Conservation (phyloP, 2,888 invertebrate species). For the Spatulosminthurus flaviceps region DNA sequence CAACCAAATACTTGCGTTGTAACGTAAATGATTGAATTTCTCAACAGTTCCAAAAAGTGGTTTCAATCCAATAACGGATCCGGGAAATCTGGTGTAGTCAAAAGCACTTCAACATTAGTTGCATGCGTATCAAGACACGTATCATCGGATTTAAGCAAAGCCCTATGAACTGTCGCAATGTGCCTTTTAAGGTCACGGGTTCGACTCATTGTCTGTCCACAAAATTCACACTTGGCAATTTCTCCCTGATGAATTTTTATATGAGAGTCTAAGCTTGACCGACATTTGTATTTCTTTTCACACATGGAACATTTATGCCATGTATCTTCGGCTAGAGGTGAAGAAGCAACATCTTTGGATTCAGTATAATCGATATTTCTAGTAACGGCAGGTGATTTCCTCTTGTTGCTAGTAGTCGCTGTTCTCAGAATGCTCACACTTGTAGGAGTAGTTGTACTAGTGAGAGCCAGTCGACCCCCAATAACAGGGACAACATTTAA, state of each 20-base stretch:
- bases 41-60: no score
- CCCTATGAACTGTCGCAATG: slow-evolving; percentile 58
- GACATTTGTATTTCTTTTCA: slow-evolving; percentile 57
- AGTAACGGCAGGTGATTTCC: slow-evolving; percentile 4
- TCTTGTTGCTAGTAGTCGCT: neutral
- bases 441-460: neutral
- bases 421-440: neutral
- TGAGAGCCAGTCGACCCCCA: slow-evolving; percentile 8
- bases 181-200: slow-evolving; percentile 62
- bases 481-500: neutral
- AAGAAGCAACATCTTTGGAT: neutral
- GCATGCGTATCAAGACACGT: no score
- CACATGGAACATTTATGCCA: slow-evolving; percentile 53
- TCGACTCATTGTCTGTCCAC: slow-evolving; percentile 59
- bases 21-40: no score
- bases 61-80: neutral
- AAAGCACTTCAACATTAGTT: neutral
- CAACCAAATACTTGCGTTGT: no score
- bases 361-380: neutral
- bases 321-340: neutral
- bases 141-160: slow-evolving; percentile 11
- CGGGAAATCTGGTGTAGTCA: neutral
- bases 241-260: slow-evolving; percentile 60
- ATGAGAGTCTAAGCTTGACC: slow-evolving; percentile 60
- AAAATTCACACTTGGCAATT: slow-evolving; percentile 58